phyloP scores from a whole-genome alignment of 2,797 vertebrate species.

The Botia almorhae region DNA sequence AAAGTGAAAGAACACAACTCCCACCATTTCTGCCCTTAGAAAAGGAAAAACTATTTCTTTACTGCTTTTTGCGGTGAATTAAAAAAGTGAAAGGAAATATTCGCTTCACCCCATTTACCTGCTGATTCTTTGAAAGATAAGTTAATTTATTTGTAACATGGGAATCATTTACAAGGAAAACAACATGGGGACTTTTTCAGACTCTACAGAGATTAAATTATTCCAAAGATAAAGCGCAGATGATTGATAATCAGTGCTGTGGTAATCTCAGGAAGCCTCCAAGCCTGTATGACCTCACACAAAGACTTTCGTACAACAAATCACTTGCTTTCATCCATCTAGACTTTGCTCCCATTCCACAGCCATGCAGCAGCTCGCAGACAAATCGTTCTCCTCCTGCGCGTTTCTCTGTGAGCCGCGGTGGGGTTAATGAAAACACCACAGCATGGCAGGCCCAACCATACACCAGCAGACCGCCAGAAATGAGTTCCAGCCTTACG shows the following conservation, averaged over 20 bases:
- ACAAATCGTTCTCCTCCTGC: slow-evolving; percentile 41
- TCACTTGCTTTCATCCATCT: slow-evolving; percentile 16
- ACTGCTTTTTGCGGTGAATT: not conserved
- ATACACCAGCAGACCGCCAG: slow-evolving; percentile 53
- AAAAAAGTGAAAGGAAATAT: slow-evolving; percentile 22
- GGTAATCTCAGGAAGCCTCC: slow-evolving; percentile 37
- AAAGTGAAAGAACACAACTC: slow-evolving; percentile 50
- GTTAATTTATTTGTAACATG: slow-evolving; percentile 28
- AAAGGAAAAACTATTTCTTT: slow-evolving; percentile 40
- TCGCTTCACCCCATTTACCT: not conserved
- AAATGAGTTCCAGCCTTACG: slow-evolving; percentile 58
- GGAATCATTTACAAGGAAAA: slow-evolving; percentile 41
- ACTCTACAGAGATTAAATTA: slow-evolving; percentile 28
- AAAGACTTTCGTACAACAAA: slow-evolving; percentile 31
- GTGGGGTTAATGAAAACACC: slow-evolving; percentile 53
- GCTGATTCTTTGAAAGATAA: slow-evolving; percentile 16
- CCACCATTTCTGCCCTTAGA: slow-evolving; percentile 40
- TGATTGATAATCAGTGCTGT: slow-evolving; percentile 37
- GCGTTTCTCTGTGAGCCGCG: slow-evolving; percentile 48
- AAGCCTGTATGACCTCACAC: slow-evolving; percentile 31
- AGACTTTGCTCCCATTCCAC: slow-evolving; percentile 35
- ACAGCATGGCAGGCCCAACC: slow-evolving; percentile 50
- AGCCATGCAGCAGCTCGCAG: slow-evolving; percentile 27
- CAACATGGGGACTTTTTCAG: slow-evolving; percentile 23
- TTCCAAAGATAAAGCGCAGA: slow-evolving; percentile 41